These are phyloP conservation scores for Isichthys henryi DNA, from an alignment of 2,113 vertebrate species.

Conservation along the genomic window DNA sequence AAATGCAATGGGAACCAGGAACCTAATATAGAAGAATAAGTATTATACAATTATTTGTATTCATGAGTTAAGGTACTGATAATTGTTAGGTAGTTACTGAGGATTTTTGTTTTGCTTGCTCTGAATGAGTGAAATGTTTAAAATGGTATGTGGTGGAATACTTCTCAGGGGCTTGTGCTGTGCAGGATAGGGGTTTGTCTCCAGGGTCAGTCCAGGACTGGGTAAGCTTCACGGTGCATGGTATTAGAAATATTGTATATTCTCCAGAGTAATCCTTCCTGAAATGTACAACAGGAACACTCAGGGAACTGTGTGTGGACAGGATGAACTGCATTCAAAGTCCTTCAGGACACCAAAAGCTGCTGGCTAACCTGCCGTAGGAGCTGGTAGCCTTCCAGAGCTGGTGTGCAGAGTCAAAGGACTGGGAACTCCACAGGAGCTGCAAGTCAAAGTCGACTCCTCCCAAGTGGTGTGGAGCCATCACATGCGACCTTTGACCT, in stretches of 20 bases:
- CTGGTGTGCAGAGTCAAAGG: slow-evolving; percentile 91
- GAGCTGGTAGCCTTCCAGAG: slow-evolving; percentile 96
- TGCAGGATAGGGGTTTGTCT: slow-evolving; percentile 87
- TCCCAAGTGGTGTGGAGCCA: slow-evolving; percentile 87
- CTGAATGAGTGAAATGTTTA: background rate
- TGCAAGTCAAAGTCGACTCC: slow-evolving; percentile 89
- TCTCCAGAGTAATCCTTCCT: slow-evolving; percentile 97
- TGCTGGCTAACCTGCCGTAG: slow-evolving; percentile 75
- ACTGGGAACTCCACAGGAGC: slow-evolving; percentile 91
- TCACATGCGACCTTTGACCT: slow-evolving; percentile 75
- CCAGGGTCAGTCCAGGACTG: slow-evolving; percentile 88
- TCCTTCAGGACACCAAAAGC: background rate
- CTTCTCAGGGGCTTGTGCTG: slow-evolving; percentile 89
- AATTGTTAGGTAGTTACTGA: background rate
- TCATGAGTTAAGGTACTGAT: background rate
- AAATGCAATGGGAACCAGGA: slow-evolving; percentile 92
- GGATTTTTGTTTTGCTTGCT: background rate
- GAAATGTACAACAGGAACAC: slow-evolving; percentile 16
- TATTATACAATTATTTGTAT: background rate
- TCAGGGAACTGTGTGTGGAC: background rate
- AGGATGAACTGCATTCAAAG: background rate
- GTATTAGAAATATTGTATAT: slow-evolving; percentile 84
- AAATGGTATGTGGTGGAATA: slow-evolving; percentile 36
- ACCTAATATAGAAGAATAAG: slow-evolving; percentile 52
- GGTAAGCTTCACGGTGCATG: slow-evolving; percentile 90